These are phyloP conservation scores for Synanthedon andrenaeformis DNA, from an alignment of 2,888 invertebrate species.

Conservation along the genomic window DNA sequence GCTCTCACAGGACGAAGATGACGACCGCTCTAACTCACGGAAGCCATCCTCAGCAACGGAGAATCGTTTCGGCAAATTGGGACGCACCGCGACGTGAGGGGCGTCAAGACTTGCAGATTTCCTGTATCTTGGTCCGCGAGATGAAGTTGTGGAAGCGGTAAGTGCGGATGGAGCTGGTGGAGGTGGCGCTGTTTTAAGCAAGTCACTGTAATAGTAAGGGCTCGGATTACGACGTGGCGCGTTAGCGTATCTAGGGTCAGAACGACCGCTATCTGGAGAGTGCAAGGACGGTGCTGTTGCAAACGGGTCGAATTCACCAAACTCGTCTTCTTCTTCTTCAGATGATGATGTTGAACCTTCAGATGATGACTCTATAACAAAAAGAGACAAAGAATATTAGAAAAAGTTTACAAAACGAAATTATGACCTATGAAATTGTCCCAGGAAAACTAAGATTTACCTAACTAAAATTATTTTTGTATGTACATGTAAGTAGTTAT, in stretches of 20 bases:
- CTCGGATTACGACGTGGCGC: constrained; percentile 78
- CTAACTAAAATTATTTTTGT: no score
- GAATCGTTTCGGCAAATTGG: constrained; percentile 74
- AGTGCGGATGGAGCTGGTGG: constrained; percentile 61
- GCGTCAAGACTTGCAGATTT: constrained; percentile 82
- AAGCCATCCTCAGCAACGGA: constrained; percentile 80
- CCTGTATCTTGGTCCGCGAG: constrained; percentile 72
- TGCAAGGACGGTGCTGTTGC: constrained; percentile 72
- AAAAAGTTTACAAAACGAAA: background rate
- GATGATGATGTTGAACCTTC: constrained; percentile 64
- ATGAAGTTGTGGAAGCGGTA: constrained; percentile 51
- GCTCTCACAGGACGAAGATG: constrained; percentile 70
- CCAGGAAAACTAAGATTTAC: no score
- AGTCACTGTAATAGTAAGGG: constrained; percentile 86
- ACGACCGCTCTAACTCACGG: constrained; percentile 65
- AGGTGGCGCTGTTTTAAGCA: constrained; percentile 71
- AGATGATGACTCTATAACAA: constrained; percentile 58
- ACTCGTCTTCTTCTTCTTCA: constrained; percentile 72
- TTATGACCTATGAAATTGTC: background rate
- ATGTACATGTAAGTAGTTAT: no score
- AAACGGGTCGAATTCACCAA: constrained; percentile 62
- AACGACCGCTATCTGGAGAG: constrained; percentile 77
- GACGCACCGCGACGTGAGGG: constrained; percentile 74
- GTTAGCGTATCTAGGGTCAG: constrained; percentile 68
- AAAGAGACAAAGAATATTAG: constrained; percentile 5